phyloP scores from a whole-genome alignment of 1,140 invertebrate genomes.

The Drosophila funebris region DNA sequence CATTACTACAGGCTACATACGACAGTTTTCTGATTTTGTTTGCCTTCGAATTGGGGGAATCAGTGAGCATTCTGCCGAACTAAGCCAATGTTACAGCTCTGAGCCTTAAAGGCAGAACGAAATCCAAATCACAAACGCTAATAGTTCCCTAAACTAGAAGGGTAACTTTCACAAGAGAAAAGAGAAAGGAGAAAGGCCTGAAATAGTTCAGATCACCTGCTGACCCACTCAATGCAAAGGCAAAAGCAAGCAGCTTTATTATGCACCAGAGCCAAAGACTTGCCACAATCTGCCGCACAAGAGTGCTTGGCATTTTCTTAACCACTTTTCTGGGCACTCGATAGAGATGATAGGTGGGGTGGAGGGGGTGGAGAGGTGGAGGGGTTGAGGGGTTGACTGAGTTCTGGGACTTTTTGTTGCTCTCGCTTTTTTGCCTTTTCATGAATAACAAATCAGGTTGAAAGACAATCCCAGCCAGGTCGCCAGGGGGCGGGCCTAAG shows the following conservation, averaged over 20 bases:
- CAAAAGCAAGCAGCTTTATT: conserved; percentile 60
- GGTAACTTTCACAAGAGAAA: neutral
- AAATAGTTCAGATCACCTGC: conserved; percentile 28
- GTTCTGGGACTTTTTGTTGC: neutral
- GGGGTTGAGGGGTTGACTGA: neutral
- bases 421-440: conserved; percentile 55
- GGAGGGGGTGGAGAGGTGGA: neutral
- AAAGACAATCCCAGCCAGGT: conserved; percentile 63
- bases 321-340: conserved; percentile 62
- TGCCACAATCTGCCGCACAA: conserved; percentile 50
- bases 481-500: conserved; percentile 8
- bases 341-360: conserved; percentile 1
- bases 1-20: neutral
- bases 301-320: conserved; percentile 75
- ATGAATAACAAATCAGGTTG: conserved; percentile 80
- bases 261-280: conserved; percentile 56
- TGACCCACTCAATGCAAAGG: conserved; percentile 22
- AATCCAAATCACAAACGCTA: conserved; percentile 19
- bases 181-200: conserved; percentile 1
- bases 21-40: conserved; percentile 14
- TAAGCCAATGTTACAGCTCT: neutral
- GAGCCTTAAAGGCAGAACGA: neutral
- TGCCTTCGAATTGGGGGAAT: conserved; percentile 32
- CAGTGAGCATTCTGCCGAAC: conserved; percentile 10
- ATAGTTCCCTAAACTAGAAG: neutral